Evolutionary conservation across 37 sponge, comb jelly and placozoan genomes (phyloP).

Genomic region (Beroe forskalii): DNA sequence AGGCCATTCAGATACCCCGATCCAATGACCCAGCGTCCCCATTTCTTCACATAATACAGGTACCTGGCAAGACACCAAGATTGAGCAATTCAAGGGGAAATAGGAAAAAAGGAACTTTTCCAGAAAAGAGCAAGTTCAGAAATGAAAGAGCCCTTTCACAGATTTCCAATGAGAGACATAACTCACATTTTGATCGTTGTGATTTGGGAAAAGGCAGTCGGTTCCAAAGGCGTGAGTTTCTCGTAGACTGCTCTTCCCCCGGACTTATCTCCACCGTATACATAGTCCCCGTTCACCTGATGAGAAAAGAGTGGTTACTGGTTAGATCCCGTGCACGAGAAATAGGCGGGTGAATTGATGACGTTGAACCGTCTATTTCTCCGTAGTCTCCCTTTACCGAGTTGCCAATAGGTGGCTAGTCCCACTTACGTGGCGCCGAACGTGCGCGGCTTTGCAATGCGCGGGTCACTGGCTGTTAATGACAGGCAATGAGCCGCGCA

Average conservation of each 20-base stretch:
- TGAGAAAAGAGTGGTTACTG: no score
- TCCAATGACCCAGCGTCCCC: constrained; percentile 11
- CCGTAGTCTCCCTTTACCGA: no score
- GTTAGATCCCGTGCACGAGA: no score
- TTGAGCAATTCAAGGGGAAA: neutral
- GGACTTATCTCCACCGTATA: neutral
- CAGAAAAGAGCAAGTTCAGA: neutral
- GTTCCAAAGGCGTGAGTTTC: neutral
- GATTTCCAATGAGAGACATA: neutral
- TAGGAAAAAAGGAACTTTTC: neutral
- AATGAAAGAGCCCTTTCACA: neutral
- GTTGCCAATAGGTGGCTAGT: no score
- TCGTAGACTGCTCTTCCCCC: neutral
- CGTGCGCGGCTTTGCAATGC: no score
- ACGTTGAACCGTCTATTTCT: no score
- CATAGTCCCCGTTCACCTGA: constrained; percentile 28
- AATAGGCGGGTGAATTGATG: no score
- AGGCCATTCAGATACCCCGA: constrained; percentile 9
- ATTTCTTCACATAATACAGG: constrained; percentile 27
- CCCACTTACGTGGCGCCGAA: no score
- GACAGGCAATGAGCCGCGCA: no score
- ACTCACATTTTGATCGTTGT: neutral
- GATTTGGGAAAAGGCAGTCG: neutral
- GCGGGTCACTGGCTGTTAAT: no score
- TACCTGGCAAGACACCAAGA: neutral